Percentiles rank a stretch among this genome's conserved stretches.
These are phyloP conservation scores for Penaeus monodon DNA, from an alignment of 2,888 invertebrate species.

Conservation along the genomic window DNA sequence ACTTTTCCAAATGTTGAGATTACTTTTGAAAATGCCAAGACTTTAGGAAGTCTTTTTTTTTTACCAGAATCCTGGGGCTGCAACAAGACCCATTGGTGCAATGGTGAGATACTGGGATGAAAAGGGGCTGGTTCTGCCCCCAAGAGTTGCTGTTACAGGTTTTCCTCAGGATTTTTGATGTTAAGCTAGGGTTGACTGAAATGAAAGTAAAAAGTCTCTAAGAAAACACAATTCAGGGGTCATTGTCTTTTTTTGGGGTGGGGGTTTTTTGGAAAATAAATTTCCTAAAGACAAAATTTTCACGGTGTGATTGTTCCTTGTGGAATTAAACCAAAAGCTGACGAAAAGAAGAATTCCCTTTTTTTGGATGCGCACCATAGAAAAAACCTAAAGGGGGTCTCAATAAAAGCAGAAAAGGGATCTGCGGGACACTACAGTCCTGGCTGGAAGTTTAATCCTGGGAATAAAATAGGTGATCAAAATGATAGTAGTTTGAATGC, in stretches of 20 bases:
- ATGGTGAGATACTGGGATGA: slow-evolving; percentile 90
- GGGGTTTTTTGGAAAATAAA: no score
- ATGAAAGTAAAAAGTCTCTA: no score
- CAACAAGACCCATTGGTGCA: slow-evolving; percentile 78
- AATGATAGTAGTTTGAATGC: no score
- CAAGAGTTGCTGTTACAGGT: slow-evolving; percentile 88
- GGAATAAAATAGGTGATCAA: slow-evolving; percentile 80
- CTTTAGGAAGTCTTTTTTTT: slow-evolving; percentile 81
- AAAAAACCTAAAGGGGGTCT: slow-evolving; percentile 76
- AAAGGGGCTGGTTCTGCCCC: slow-evolving; percentile 94
- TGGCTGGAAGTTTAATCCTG: slow-evolving; percentile 99
- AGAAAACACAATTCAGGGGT: no score
- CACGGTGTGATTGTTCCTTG: slow-evolving; percentile 88
- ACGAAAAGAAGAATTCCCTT: slow-evolving; percentile 80
- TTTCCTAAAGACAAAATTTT: no score
- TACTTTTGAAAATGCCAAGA: slow-evolving; percentile 91
- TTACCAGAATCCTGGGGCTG: slow-evolving; percentile 98
- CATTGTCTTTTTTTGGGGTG: no score
- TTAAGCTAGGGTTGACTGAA: no score
- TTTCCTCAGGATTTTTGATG: no score
- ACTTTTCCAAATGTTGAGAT: slow-evolving; percentile 99
- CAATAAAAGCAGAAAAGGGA: slow-evolving; percentile 87
- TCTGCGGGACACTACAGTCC: slow-evolving; percentile 93
- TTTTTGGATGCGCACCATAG: slow-evolving; percentile 79
- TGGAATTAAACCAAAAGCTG: slow-evolving; percentile 88